Evolutionary conservation across 1,140 invertebrate genomes (phyloP), one percentile per base, ranked within the genome.

Genomic region (Sitophilus oryzae): DNA sequence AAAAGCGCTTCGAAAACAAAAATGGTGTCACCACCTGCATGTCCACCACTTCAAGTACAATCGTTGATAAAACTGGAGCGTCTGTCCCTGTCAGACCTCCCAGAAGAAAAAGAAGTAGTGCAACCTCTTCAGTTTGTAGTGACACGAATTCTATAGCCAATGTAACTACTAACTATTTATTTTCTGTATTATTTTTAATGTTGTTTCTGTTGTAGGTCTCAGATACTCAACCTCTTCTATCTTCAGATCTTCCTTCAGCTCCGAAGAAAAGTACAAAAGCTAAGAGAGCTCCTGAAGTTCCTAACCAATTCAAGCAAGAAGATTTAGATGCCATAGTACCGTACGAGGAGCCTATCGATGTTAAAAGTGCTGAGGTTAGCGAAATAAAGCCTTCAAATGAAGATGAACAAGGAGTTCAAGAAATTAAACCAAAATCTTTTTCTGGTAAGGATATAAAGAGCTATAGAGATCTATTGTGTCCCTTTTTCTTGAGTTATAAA

Each of bases 51-150:
- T 67, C 67, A 1, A 66, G 66, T 37, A 53, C 61, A 2, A 57
- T 63, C 46, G 61, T 63, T 62, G 64, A 75, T 49, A 66, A 70
- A 51, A 71, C 66, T 67, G 3, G 67, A 68, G 11, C 67, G 52
- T 73, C 71, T 5, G 21, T 73, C 59, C 77, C 78, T 18, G 71
- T 80, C 1, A 68, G 78, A 63, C 81, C 78, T 2, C 77, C 76
- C 0, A 74, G 81, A 44, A 81, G 79, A 46, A 80, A 80, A 65
- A 74, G 80, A 54, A 73, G 76, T 47, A 76, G 79, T 16, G 75
- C 79, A 14, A 74, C 79, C 19, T 82, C 77, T 52, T 80, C 80
- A 2, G 56, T 77, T 4, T 79, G 78, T 51, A 79, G 77, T 25
- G 79, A 81, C 52, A 81, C 76, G 56, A 80, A 82, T 52, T 71